These are phyloP conservation scores for Wasmannia auropunctata DNA, from an alignment of 1,140 invertebrate genomes.

Conservation along the genomic window DNA sequence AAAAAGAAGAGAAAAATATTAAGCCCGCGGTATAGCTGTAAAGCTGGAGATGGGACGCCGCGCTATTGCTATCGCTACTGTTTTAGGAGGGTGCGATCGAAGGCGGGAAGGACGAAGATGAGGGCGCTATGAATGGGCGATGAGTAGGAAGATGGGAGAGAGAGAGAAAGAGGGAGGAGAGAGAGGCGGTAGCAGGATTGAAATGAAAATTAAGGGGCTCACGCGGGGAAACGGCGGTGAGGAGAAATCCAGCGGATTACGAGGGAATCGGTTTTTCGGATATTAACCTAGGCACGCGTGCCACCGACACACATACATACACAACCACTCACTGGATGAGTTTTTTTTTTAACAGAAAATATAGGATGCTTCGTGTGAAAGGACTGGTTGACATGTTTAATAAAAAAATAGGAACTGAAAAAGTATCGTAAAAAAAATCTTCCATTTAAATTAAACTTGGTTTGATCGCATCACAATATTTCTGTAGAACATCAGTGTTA, in stretches of 20 bases:
- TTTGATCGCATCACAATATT: conserved; percentile 15
- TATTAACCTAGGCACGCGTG: conserved; percentile 54
- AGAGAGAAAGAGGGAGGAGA: not conserved
- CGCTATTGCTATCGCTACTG: conserved; percentile 64
- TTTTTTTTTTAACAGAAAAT: conserved; percentile 45
- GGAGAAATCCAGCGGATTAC: conserved; percentile 53
- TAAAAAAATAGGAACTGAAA: conserved; percentile 3
- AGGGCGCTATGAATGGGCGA: conserved; percentile 64
- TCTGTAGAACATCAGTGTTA: not conserved
- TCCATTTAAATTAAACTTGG: conserved; percentile 10
- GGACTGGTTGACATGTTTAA: conserved; percentile 27
- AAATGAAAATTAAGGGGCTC: conserved; percentile 56
- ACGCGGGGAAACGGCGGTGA: conserved; percentile 9
- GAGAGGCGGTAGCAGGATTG: not conserved
- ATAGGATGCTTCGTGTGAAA: conserved; percentile 27
- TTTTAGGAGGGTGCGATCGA: conserved; percentile 42
- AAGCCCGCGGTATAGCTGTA: conserved; percentile 62
- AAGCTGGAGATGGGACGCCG: conserved; percentile 65
- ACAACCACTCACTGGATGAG: conserved; percentile 28
- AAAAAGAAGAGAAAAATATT: conserved; percentile 58
- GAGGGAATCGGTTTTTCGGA: conserved; percentile 55
- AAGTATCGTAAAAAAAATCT: conserved; percentile 32
- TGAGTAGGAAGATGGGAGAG: conserved; percentile 35
- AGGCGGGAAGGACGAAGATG: conserved; percentile 49
- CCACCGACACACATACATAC: conserved; percentile 15